Base-by-base conservation (phyloP, 1,140 invertebrate genomes). In the Euura lappo region DNA sequence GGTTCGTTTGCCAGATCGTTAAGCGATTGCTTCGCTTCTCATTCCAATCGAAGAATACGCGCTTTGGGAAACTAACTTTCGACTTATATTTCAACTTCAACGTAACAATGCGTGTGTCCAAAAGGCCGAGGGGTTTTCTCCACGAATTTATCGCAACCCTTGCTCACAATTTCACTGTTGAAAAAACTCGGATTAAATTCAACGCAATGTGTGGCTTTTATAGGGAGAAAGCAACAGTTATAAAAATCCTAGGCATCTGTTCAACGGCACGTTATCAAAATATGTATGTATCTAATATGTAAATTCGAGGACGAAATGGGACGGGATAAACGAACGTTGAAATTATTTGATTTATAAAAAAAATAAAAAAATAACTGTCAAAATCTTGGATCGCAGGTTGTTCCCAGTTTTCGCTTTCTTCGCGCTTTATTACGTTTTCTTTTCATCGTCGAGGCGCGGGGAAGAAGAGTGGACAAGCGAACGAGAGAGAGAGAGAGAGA, bases 281-380 rank as follows among this genome's bases (percentile, higher is more conserved):
- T 44, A 10, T 68, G 28, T 28, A 28, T 28, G 28, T 28, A 28
- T 28, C 28, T 28, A 28, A 28, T 7, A 68, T 28, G 3, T 68
- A 68, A 10, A 68, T 44, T 42, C 44, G 42, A 68, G 66, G 13
- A 42, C 28, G 42, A 68, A 68, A 68, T 0, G 66, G 4, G 66
- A 8, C 10, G 44, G 66, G 66, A 28, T 28, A 28, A 28, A 42
- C 42, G 44, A 68, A 68, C 66, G 66, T n/a, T 68, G 28, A 8
- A 44, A 68, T 68, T 68, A 68, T 28, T 68, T 11, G 66, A 4
- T 3, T 68, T 68, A 68, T 68, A 68, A 68, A 68, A 68, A 28
- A 28, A 28, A 28, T 28, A 28, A 28, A 28, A 28, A 28, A 28
- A 68, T 68, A 68, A 42, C 66, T 7, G 13, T 44, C 28, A 28